Evolutionary conservation across 2,797 vertebrate genomes (phyloP).

Genomic region (Arnoldichthys spilopterus): DNA sequence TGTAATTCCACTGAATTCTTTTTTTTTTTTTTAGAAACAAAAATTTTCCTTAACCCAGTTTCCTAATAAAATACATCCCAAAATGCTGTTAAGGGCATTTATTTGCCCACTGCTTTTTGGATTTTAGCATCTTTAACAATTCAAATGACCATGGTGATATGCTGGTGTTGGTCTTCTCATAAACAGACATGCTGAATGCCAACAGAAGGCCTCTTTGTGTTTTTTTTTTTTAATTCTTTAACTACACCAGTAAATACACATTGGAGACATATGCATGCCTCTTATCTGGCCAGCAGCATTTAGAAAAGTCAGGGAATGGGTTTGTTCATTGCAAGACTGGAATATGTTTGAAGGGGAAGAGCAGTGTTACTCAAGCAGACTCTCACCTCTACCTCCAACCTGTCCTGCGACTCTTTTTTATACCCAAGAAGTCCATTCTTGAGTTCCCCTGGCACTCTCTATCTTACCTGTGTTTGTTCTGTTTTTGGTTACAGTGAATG

Average conservation of each 20-base stretch:
- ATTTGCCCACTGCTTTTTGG: not conserved
- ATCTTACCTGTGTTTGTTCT: slow-evolving; percentile 61
- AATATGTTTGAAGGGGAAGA: not conserved
- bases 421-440: slow-evolving; percentile 60
- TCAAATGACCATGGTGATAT: not conserved
- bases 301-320: slow-evolving; percentile 44
- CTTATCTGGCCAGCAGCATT: not conserved
- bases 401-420: slow-evolving; percentile 64
- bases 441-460: slow-evolving; percentile 58
- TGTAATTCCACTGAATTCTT: slow-evolving; percentile 11
- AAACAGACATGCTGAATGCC: not conserved
- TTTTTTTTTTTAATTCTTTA: slow-evolving; percentile 1
- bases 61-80: not conserved
- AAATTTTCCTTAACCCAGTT: not conserved
- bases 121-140: not conserved
- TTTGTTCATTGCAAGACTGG: slow-evolving; percentile 52
- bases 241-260: not conserved
- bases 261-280: not conserved
- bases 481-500: slow-evolving; percentile 67
- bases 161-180: not conserved
- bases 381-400: slow-evolving; percentile 38
- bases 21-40: not conserved
- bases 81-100: not conserved
- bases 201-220: not conserved
- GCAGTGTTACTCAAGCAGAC: slow-evolving; percentile 23